Evolutionary conservation across 2,113 vertebrate genomes (phyloP), one percentile per base, ranked within the genome.

Genomic region (Acrocephalus kingi): DNA sequence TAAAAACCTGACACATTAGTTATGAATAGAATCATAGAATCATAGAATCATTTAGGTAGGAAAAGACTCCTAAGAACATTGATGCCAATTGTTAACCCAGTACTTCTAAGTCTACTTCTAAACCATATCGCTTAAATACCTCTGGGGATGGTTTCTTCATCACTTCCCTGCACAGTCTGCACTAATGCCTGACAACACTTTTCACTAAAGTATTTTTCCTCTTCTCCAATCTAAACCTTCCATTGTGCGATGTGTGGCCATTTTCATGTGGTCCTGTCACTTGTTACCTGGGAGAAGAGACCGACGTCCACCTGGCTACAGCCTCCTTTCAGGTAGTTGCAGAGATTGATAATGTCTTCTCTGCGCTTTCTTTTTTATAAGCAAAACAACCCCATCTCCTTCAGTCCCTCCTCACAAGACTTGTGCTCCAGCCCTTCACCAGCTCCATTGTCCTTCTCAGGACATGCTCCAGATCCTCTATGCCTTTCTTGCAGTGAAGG

Each of bases 241-340:
- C 2, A 2, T 19, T 28, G 16, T 45, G 14, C 11, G 58, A 20
- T 2, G 1, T 46, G 11, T 28, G 33, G 13, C 11, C 11, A 7
- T 52, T 72, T 72, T 24, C 13, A 20, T 39, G 23, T 51, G 35
- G 6, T 49, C 30, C 25, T 0, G 0, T 41, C 35, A 18, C 14
- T 43, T 90, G 18, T 33, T 41, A 49, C 22, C 9, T 33, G 35
- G 41, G 21, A 63, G 31, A 69, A 62, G 31, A 69, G 15, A 31
- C 12, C 0, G 2, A 41, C 10, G 4, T 6, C 5, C 5, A 25
- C 15, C 5, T 20, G 15, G 13, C 30, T 41, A 18, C 28, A 48
- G 1, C 5, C 24, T 30, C 13, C 41, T 41, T 56, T 72, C 41
- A 56, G 20, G 30, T 5, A 15, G 5, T 24, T 31, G 9, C 27